Conservation (phyloP, 2,113 vertebrate species). For the Phylloscopus whistleri region DNA sequence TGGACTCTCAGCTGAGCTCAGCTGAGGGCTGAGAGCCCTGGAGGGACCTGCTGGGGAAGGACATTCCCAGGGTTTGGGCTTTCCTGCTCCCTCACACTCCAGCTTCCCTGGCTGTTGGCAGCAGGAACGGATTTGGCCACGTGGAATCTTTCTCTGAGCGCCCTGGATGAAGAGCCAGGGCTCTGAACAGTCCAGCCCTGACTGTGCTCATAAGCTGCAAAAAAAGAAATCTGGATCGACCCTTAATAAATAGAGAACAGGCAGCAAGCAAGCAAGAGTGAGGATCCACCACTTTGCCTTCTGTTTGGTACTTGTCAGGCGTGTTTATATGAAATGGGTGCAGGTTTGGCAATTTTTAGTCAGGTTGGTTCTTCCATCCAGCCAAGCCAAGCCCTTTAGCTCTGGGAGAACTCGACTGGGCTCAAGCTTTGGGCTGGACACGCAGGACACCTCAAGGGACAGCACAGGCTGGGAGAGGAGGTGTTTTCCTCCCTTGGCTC, state of each 20-base stretch:
- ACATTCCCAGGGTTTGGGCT: not conserved
- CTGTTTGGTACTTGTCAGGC: not conserved
- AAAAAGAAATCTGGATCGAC: not conserved
- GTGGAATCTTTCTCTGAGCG: not conserved
- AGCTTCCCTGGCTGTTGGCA: not conserved
- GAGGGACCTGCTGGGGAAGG: not conserved
- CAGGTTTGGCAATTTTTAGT: not conserved
- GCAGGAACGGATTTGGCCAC: not conserved
- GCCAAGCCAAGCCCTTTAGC: not conserved
- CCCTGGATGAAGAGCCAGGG: not conserved
- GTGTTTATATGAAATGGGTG: not conserved
- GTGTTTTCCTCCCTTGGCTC: not conserved
- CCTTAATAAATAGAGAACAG: slow-evolving; percentile 48
- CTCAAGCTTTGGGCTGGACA: not conserved
- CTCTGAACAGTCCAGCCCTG: not conserved
- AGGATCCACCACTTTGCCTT: not conserved
- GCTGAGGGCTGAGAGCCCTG: not conserved
- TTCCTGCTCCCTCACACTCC: not conserved
- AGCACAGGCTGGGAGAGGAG: not conserved
- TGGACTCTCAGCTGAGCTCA: not conserved
- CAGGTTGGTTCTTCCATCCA: not conserved
- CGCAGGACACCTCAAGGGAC: not conserved
- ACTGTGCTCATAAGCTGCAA: not conserved
- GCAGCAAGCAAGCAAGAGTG: not conserved
- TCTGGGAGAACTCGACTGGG: not conserved